Evolutionary conservation across 1,140 invertebrate species (phyloP).

Genomic region (Drosophila insularis): DNA sequence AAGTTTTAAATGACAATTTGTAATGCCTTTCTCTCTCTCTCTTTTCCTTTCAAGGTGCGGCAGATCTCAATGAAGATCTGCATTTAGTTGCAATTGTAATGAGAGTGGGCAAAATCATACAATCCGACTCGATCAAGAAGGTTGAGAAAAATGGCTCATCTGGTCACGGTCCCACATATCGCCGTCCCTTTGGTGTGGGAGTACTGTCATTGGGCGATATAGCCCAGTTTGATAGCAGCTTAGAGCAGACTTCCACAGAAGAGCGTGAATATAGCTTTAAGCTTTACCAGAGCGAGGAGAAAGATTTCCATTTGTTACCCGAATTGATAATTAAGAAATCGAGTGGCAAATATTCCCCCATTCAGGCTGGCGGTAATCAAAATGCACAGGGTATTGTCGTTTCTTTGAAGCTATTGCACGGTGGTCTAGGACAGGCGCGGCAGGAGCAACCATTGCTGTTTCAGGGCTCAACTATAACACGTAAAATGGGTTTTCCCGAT

Average conservation of each 20-base stretch:
- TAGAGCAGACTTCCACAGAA: conserved; percentile 83
- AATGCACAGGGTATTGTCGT: conserved; percentile 87
- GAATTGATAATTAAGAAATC: conserved; percentile 93
- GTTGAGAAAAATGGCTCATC: conserved; percentile 80
- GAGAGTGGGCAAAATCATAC: conserved; percentile 93
- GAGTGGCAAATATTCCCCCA: conserved; percentile 90
- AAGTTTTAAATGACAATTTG: background rate
- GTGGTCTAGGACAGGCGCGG: conserved; percentile 88
- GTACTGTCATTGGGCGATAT: conserved; percentile 87
- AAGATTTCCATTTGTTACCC: conserved; percentile 94
- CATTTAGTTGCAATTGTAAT: conserved; percentile 95
- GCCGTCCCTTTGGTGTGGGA: conserved; percentile 92
- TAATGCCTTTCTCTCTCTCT: background rate
- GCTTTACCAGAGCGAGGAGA: conserved; percentile 93
- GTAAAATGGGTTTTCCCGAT: conserved; percentile 96
- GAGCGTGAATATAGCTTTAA: conserved; percentile 89
- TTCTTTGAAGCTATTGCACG: conserved; percentile 88
- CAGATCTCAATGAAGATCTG: conserved; percentile 91
- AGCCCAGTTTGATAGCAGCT: conserved; percentile 85
- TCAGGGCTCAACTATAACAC: conserved; percentile 92
- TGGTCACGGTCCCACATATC: conserved; percentile 82
- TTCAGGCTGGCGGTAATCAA: conserved; percentile 76
- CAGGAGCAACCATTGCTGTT: conserved; percentile 91
- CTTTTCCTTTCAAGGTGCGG: conserved; percentile 84
- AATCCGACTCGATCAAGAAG: conserved; percentile 89